Percentiles rank a stretch among this genome's conserved stretches.
Conservation (phyloP, 2,797 vertebrate species). For the Poeciliopsis infans region DNA sequence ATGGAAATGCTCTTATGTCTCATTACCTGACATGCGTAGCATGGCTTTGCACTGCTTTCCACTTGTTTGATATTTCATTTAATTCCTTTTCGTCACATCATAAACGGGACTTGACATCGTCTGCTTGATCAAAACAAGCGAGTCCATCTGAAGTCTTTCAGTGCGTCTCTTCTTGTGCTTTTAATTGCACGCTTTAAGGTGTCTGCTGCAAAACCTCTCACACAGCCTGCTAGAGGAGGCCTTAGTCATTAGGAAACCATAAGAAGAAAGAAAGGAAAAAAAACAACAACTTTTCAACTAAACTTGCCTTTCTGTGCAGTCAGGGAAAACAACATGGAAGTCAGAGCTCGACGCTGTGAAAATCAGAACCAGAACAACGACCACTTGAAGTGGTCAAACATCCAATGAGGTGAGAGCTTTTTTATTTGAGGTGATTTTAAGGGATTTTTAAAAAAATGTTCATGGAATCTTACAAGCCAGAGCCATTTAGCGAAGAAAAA, state of each 20-base stretch:
- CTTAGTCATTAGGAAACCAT: not conserved
- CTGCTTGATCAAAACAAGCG: not conserved
- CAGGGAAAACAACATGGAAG: not conserved
- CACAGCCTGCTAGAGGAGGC: not conserved
- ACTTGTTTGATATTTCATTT: slow-evolving; percentile 1
- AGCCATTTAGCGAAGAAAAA: not conserved
- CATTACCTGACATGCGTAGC: not conserved
- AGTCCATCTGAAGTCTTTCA: not conserved
- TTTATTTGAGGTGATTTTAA: not conserved
- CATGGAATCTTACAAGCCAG: not conserved
- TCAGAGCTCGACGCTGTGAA: not conserved
- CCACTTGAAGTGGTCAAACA: not conserved
- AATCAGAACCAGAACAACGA: not conserved
- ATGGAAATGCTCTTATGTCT: not conserved
- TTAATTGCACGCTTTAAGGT: not conserved
- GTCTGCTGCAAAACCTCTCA: not conserved
- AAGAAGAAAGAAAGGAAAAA: not conserved
- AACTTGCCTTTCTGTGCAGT: not conserved
- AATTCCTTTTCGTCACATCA: not conserved
- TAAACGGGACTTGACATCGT: not conserved
- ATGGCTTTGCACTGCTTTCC: not conserved
- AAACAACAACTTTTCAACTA: not conserved
- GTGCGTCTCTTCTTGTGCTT: not conserved
- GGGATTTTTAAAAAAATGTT: not conserved
- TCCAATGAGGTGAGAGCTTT: not conserved